A percentile compares a stretch with the other conserved stretches of the same genome.
Evolutionary conservation across 2,113 vertebrate species (phyloP).

Genomic region (Callipepla squamata): DNA sequence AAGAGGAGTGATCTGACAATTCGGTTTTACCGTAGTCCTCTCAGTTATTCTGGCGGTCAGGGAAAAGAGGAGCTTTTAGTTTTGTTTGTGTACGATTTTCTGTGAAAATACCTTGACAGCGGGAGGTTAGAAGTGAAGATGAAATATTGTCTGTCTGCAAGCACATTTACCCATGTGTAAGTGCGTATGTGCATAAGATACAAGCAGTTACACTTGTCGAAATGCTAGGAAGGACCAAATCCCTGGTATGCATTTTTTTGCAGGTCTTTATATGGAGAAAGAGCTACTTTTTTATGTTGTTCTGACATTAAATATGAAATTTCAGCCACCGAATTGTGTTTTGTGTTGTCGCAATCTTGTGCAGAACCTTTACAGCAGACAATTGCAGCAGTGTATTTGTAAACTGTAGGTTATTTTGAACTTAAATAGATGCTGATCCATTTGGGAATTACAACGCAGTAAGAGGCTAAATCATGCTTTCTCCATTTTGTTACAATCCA

Average conservation of each 20-base stretch:
- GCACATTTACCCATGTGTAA: slow-evolving; percentile 52
- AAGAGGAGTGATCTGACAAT: background rate
- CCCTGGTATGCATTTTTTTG: slow-evolving; percentile 19
- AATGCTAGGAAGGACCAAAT: slow-evolving; percentile 43
- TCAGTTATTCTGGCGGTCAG: background rate
- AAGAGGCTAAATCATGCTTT: slow-evolving; percentile 47
- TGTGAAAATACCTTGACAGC: slow-evolving; percentile 51
- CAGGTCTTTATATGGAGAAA: slow-evolving; percentile 28
- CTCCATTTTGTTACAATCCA: slow-evolving; percentile 45
- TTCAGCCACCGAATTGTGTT: slow-evolving; percentile 39
- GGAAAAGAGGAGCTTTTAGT: slow-evolving; percentile 37
- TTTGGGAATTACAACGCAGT: slow-evolving; percentile 50
- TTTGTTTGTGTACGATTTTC: slow-evolving; percentile 47
- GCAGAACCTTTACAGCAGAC: slow-evolving; percentile 13
- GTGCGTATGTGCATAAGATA: slow-evolving; percentile 48
- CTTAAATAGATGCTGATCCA: slow-evolving; percentile 52
- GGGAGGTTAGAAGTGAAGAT: slow-evolving; percentile 51
- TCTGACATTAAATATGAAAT: slow-evolving; percentile 63
- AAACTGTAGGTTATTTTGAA: slow-evolving; percentile 51
- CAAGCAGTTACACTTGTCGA: slow-evolving; percentile 29
- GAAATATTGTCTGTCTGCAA: slow-evolving; percentile 52
- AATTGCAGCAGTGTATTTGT: background rate
- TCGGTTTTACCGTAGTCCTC: background rate
- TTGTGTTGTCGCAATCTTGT: slow-evolving; percentile 41
- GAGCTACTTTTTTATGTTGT: slow-evolving; percentile 51